Percentiles rank a stretch among this genome's conserved stretches.
Conservation (phyloP, 1,140 invertebrate genomes). For the Dinoponera quadriceps region DNA sequence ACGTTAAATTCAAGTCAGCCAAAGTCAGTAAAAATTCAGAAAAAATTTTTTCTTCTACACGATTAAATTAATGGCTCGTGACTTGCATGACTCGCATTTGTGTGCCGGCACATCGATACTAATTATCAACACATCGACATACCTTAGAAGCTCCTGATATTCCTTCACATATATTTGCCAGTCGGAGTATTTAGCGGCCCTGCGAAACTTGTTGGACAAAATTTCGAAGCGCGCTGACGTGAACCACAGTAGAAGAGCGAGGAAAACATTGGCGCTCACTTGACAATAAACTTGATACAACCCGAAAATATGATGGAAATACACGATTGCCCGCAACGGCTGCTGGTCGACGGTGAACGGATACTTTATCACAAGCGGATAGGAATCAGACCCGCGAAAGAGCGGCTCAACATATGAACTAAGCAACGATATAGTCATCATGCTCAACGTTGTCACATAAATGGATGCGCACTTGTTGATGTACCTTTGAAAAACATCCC, state of each 20-base stretch:
- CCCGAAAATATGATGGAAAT: conserved; percentile 59
- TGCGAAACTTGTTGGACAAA: background rate
- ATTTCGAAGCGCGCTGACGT: conserved; percentile 68
- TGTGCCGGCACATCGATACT: too few species aligned
- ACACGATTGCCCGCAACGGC: conserved; percentile 33
- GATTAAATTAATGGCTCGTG: too few species aligned
- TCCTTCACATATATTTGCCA: conserved; percentile 42
- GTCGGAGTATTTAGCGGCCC: conserved; percentile 7
- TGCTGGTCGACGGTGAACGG: conserved; percentile 65
- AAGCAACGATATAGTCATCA: background rate
- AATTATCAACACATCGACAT: background rate
- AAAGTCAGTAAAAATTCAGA: too few species aligned
- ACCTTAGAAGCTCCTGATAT: conserved; percentile 61
- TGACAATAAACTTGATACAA: conserved; percentile 52
- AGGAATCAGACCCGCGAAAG: conserved; percentile 34
- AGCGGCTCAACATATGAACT: conserved; percentile 51
- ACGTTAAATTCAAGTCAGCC: too few species aligned
- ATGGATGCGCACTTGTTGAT: conserved; percentile 11
- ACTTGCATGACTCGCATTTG: too few species aligned
- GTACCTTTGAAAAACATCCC: conserved; percentile 59
- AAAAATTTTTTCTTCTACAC: too few species aligned
- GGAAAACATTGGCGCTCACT: conserved; percentile 55
- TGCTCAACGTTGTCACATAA: background rate
- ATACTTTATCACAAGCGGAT: conserved; percentile 64
- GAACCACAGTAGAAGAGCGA: conserved; percentile 68